Evolutionary conservation across 2,113 vertebrate species (phyloP).

Genomic region (Narcine bancroftii): DNA sequence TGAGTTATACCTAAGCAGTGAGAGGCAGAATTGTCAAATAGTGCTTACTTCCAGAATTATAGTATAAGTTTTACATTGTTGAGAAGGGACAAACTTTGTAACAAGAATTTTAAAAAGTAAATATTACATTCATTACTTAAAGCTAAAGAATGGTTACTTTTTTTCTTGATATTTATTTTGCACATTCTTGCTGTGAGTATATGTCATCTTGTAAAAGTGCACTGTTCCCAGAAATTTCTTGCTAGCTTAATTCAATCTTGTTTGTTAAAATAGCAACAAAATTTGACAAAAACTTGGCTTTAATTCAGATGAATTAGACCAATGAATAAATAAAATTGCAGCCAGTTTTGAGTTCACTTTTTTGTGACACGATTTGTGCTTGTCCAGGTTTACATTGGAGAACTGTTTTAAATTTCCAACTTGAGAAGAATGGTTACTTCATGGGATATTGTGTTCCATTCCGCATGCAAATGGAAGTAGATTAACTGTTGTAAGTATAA

Average conservation of each 20-base stretch:
- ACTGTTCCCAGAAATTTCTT: neutral
- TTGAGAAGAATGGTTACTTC: neutral
- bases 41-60: neutral
- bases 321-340: neutral
- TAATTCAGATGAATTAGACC: neutral
- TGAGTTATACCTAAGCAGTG: neutral
- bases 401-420: slow-evolving; percentile 8
- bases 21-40: no score
- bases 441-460: neutral
- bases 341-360: neutral
- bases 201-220: neutral
- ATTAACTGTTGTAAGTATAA: slow-evolving; percentile 26
- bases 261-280: neutral
- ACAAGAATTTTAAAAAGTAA: neutral
- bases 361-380: neutral
- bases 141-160: neutral
- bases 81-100: neutral
- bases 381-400: neutral
- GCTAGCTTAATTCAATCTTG: neutral
- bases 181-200: neutral
- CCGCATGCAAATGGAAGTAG: neutral
- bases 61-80: neutral
- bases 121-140: neutral
- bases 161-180: slow-evolving; percentile 3
- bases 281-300: neutral